Evolutionary conservation across 64 coral and sea anemone species (phyloP), one percentile per base, ranked within the genome.

Genomic region (Stylophora pistillata): DNA sequence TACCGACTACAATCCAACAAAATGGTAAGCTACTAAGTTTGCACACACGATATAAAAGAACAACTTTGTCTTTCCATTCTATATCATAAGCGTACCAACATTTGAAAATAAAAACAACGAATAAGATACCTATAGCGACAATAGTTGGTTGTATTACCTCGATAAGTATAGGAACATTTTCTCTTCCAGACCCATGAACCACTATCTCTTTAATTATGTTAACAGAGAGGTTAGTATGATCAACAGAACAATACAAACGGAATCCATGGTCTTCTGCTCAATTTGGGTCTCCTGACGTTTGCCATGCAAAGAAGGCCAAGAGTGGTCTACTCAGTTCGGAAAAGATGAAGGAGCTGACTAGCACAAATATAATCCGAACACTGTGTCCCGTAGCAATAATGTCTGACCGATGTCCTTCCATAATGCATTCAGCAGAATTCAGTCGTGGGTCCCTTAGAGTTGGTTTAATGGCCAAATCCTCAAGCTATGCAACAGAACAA

Each of bases 1-100:
- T 77, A 77, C 74, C 74, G 25, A 77, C 20, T 47, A 77, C 15
- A 16, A 56, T 5, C 74, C 74, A 77, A 55, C 74, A 55, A 77
- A 77, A 55, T 77, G 74, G 47, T 77, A 77, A 18, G 18, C 33
- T 15, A n/a, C 23, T 11, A 77, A n/a, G 13, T 77, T 77, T 55
- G 74, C 74, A 55, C 34, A 77, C n/a, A 23, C 9, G 20, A 65
- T 18, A 21, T 21, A 65, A 23, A 9, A 65, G 3, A 18, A 18
- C 15, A 65, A 23, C 21, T 21, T 65, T n/a, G n/a, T n/a, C n/a
- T n/a, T n/a, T n/a, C n/a, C n/a, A n/a, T n/a, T n/a, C n/a, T n/a
- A n/a, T n/a, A n/a, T n/a, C n/a, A n/a, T n/a, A n/a, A 65, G 18
- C 20, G 0, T 0, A 65, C 15, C 62, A 17, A 65, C 4, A 5